Evolutionary conservation across 2,888 invertebrate species (phyloP), one percentile per base, ranked within the genome.

Genomic region (Didymodactylos carnosus): DNA sequence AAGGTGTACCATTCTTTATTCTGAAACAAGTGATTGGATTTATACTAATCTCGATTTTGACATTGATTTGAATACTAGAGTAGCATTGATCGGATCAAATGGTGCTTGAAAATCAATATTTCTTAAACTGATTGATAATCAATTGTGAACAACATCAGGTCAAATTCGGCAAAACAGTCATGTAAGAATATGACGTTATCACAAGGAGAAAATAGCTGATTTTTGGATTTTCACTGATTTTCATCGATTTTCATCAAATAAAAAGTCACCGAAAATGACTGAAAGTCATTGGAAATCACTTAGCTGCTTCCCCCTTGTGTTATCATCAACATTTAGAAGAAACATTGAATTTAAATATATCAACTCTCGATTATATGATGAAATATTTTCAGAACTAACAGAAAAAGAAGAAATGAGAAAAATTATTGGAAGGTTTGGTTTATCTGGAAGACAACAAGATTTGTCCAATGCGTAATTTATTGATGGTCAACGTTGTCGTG

Each of bases 361-460:
- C 94, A 29, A 95, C 98, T 14, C 85, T 99, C 53, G 97, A 98
- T 79, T 99, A 95, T 84, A 98, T 99, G 97, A 89, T 97, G 91
- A 89, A 89, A 80, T 88, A 90, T 79, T 99, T 94, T 84, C 98
- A 0, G 92, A 91, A 16, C 90, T 98, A 11, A 94, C 95, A 79
- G 98, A 99, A 83, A 88, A 91, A 39, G 98, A 99, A 84, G 97
- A 95, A 84, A 97, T 98, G 97, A 87, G 98, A 75, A 94, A 94
- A 85, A 97, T 98, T 78, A 94, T 99, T 79, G 98, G 98, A 0
- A 88, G 97, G 75, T 99, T 95, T 82, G 98, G 98, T 2, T 86
- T 99, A 70, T 92, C 97, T 0, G 98, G 98, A 7, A 88, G 94
- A 76, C 95, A 98, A 76, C 83, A 84, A 81, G n/a, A 82, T 92